Percentiles rank a stretch among this genome's conserved stretches.
These are phyloP conservation scores for Paradoxurus hermaphroditus DNA, from an alignment of 2,113 vertebrate genomes.

Conservation along the genomic window DNA sequence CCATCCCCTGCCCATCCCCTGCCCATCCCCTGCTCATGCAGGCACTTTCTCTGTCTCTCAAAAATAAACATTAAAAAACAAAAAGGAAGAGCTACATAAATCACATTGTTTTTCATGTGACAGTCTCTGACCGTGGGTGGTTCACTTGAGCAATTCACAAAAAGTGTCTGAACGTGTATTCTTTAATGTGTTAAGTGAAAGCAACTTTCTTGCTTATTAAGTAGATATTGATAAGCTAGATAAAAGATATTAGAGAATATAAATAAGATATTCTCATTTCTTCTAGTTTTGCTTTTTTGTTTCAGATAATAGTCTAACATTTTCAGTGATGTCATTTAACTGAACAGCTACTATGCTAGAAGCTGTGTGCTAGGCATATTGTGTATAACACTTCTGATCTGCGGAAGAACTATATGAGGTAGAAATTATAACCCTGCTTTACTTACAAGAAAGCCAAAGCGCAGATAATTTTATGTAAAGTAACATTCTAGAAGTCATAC, in stretches of 20 bases:
- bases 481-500: background rate
- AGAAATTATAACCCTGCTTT: background rate
- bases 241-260: background rate
- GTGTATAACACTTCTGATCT: background rate
- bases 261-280: background rate
- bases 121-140: background rate
- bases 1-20: too few relatives aligned
- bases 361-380: background rate
- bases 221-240: background rate
- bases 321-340: background rate
- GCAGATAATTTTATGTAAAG: background rate
- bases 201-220: background rate
- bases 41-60: too few relatives aligned
- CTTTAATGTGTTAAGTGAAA: background rate
- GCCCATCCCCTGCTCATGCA: too few relatives aligned
- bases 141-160: background rate
- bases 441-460: background rate
- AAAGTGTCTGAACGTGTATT: background rate
- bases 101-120: background rate
- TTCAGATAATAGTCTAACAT: background rate
- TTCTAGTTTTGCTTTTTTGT: conserved; percentile 10
- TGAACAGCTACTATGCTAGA: background rate
- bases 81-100: background rate
- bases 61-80: too few relatives aligned
- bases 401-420: background rate